These are phyloP conservation scores for Venusia cambrica DNA, from an alignment of 2,888 invertebrate genomes.

Conservation along the genomic window DNA sequence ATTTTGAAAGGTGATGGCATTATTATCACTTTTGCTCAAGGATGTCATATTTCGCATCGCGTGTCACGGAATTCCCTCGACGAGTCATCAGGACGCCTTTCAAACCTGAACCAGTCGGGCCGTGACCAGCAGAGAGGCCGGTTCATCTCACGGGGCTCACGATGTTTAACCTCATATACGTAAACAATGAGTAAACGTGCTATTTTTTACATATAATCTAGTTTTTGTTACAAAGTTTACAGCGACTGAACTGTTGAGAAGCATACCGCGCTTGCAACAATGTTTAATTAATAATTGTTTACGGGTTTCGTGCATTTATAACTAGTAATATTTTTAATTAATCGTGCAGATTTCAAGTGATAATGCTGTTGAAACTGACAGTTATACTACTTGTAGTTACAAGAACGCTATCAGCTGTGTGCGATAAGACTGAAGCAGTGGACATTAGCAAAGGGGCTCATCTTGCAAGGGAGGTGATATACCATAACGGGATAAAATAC, in stretches of 20 bases:
- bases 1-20: too few species aligned
- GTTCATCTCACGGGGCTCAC: slow-evolving; percentile 6
- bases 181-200: slow-evolving; percentile 7
- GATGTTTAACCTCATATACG: slow-evolving; percentile 7
- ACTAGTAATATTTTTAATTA: too few species aligned
- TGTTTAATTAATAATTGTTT: too few species aligned
- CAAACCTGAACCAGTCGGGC: slow-evolving; percentile 25
- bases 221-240: too few species aligned
- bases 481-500: slow-evolving; percentile 39
- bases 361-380: slow-evolving; percentile 25
- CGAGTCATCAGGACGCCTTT: slow-evolving; percentile 35
- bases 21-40: too few species aligned
- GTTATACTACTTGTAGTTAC: slow-evolving; percentile 28
- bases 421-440: slow-evolving; percentile 32
- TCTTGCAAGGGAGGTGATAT: slow-evolving; percentile 33
- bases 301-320: too few species aligned
- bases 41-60: slow-evolving; percentile 15
- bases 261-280: too few species aligned
- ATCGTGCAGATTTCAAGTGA: slow-evolving; percentile 12
- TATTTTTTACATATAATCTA: too few species aligned
- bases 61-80: slow-evolving; percentile 45
- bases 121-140: slow-evolving; percentile 22
- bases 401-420: slow-evolving; percentile 30
- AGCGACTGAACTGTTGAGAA: too few species aligned
- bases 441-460: slow-evolving; percentile 45